phyloP scores from a whole-genome alignment of 2,797 vertebrate genomes.

The Myotis myotis region DNA sequence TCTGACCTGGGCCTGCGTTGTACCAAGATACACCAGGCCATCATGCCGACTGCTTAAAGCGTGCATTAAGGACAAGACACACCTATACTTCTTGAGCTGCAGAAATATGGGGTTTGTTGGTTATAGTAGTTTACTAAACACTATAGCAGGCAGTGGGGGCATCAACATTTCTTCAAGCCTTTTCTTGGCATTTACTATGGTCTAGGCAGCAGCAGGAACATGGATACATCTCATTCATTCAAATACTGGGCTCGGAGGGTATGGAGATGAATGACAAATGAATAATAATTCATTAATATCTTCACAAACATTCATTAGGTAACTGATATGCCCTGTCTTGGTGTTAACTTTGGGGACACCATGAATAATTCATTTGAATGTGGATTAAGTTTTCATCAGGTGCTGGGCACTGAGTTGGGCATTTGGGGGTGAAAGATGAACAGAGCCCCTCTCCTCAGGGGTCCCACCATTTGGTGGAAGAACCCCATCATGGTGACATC shows the following conservation, averaged over 20 bases:
- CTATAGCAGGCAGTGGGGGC: background rate
- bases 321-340: background rate
- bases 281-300: background rate
- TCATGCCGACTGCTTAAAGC: background rate
- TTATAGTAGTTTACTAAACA: background rate
- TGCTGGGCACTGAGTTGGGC: background rate
- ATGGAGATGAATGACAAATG: background rate
- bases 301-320: background rate
- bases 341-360: background rate
- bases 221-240: background rate
- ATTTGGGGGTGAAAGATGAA: background rate
- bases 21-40: background rate
- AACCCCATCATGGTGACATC: accelerated
- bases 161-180: no score
- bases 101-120: background rate
- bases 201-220: background rate
- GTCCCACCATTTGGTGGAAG: background rate
- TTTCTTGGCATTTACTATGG: background rate
- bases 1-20: background rate
- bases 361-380: background rate
- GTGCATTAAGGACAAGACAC: background rate
- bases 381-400: background rate
- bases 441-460: background rate
- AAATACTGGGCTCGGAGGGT: background rate
- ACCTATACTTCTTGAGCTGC: background rate